Base-by-base conservation (phyloP, 2,888 invertebrate species). In the Abrostola triplasia region DNA sequence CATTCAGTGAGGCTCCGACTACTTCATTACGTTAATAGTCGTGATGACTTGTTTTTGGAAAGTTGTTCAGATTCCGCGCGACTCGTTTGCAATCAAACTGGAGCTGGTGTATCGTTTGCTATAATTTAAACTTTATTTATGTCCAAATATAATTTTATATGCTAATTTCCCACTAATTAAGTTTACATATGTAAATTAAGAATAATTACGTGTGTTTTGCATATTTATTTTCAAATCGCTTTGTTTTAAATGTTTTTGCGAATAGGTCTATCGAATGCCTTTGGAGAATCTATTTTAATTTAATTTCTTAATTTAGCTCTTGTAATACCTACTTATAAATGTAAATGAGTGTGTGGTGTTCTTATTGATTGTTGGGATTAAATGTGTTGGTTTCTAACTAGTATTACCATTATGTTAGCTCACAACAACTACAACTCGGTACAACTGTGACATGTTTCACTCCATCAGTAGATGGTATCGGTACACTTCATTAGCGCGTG, bases 161-260 rank as follows among this genome's bases (percentile, higher is more conserved):
- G 59, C 36, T 54, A 59, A 63, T 73, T 48, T 58, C 41, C 56
- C 42, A 51, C 54, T 64, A 58, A 63, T 73, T 59, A 68, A 63
- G 74, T 63, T 63, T 59, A 53, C 63, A 38, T 70, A 47, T 52
- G 58, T 59, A 36, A 70, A 73, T 59, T 35, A 49, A 36, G 13
- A 50, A 41, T 58, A 41, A 10, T 58, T 0, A 50, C 49, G 5
- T 36, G 37, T 41, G 54, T 44, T 69, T 37, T 72, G 35, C 53
- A 73, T 60, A 47, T 42, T 24, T 40, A 40, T 40, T 40, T n/a
- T 40, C 40, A 10, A 53, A 37, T 59, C 37, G 6, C 47, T 67
- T 47, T 35, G 47, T 50, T 10, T 48, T 12, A 8, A 12, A 38
- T 48, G n/a, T 9, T 5, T 37, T n/a, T 48, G 24, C 13, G 37